phyloP scores from a whole-genome alignment of 2,888 invertebrate genomes.

The Meghimatium bilineatum region DNA sequence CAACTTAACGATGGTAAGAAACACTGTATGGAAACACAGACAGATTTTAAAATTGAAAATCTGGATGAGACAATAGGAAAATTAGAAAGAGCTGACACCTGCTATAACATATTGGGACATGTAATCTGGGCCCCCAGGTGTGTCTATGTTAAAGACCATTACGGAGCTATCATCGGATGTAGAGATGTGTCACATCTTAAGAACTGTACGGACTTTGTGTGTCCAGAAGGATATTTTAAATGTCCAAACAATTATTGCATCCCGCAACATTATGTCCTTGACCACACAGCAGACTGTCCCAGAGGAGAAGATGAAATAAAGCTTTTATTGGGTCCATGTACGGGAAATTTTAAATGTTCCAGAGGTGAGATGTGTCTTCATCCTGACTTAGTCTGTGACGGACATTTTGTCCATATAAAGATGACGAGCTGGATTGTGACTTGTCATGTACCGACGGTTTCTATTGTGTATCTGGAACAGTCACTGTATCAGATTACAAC shows the following conservation, averaged over 20 bases:
- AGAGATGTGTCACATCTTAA: conserved; percentile 16
- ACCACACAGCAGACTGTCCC: conserved; percentile 7
- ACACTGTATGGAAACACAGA: too few species aligned
- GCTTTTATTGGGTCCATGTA: neutral
- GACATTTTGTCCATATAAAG: conserved; percentile 14
- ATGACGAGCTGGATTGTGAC: conserved; percentile 33
- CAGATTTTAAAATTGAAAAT: neutral
- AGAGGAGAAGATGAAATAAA: conserved; percentile 3
- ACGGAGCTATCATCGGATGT: conserved; percentile 1
- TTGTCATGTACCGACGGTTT: conserved; percentile 10
- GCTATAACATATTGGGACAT: neutral
- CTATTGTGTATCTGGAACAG: neutral
- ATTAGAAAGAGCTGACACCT: neutral
- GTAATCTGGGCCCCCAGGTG: conserved; percentile 6
- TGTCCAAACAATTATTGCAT: conserved; percentile 24
- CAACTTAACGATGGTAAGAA: neutral
- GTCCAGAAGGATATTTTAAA: conserved; percentile 9
- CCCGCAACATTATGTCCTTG: conserved; percentile 14
- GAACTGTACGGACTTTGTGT: conserved; percentile 9
- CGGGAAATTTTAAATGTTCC: conserved; percentile 18
- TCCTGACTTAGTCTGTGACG: conserved; percentile 36
- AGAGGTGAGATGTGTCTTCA: conserved; percentile 22
- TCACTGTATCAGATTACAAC: neutral
- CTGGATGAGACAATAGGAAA: conserved; percentile 2
- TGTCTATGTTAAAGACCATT: conserved; percentile 15